phyloP scores from a whole-genome alignment of 1,140 invertebrate genomes.

The Trachelipus rathkii region DNA sequence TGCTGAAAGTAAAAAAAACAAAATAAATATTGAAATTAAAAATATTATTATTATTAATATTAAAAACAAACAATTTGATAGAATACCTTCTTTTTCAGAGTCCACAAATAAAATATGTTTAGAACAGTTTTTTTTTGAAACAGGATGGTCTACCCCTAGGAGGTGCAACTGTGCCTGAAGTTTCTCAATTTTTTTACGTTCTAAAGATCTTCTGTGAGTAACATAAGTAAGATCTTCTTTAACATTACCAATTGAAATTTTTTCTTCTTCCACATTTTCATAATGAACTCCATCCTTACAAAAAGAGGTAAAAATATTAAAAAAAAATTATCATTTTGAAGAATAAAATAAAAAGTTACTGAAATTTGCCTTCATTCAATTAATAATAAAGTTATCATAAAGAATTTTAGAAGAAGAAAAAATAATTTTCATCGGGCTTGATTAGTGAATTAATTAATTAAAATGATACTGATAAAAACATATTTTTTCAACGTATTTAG shows the following conservation, averaged over 20 bases:
- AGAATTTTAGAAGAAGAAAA: too few species aligned
- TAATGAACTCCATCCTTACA: slow-evolving; percentile 60
- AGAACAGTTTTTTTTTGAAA: slow-evolving; percentile 42
- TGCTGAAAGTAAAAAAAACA: slow-evolving; percentile 44
- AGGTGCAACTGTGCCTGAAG: slow-evolving; percentile 78
- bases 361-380: too few species aligned
- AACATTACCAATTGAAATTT: slow-evolving; percentile 61
- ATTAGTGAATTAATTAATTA: too few species aligned
- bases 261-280: slow-evolving; percentile 64
- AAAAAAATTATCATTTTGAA: too few species aligned
- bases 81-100: slow-evolving; percentile 57
- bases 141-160: slow-evolving; percentile 63
- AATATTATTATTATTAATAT: too few species aligned
- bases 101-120: slow-evolving; percentile 78
- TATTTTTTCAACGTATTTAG: too few species aligned
- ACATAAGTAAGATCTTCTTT: slow-evolving; percentile 89
- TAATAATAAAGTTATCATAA: too few species aligned
- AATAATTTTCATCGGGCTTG: too few species aligned
- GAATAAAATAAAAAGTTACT: too few species aligned
- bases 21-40: not conserved
- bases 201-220: slow-evolving; percentile 74
- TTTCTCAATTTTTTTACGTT: slow-evolving; percentile 81
- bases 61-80: too few species aligned
- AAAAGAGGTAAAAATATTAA: too few species aligned
- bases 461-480: too few species aligned